Conservation (phyloP, 2,888 invertebrate species). For the Epirrhoe alternata region DNA sequence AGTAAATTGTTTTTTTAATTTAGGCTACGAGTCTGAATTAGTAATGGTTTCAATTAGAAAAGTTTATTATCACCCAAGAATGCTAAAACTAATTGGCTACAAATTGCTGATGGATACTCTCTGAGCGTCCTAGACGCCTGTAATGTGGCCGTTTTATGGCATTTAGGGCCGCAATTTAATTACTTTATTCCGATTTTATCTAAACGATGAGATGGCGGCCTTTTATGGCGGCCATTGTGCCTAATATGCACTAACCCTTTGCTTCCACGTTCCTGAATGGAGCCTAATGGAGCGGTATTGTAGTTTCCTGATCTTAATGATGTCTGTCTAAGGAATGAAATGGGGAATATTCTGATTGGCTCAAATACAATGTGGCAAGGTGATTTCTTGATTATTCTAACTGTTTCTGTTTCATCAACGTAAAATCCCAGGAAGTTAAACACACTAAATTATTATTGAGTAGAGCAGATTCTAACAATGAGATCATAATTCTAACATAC, state of each 20-base stretch:
- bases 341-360: slow-evolving; percentile 5
- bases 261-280: slow-evolving; percentile 26
- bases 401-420: not conserved
- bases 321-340: slow-evolving; percentile 25
- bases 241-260: slow-evolving; percentile 26
- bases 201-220: slow-evolving; percentile 23
- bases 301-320: slow-evolving; percentile 23
- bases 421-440: too few relatives aligned
- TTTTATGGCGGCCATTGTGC: slow-evolving; percentile 32
- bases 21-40: not conserved
- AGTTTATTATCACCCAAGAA: not conserved
- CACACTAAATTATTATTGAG: too few relatives aligned
- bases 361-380: not conserved
- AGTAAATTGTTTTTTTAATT: not conserved
- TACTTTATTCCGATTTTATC: slow-evolving; percentile 34
- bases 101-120: slow-evolving; percentile 16
- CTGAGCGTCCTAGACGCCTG: not conserved
- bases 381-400: not conserved
- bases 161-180: slow-evolving; percentile 30
- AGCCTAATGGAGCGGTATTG: slow-evolving; percentile 15
- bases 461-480: too few relatives aligned
- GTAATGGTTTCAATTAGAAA: slow-evolving; percentile 10
- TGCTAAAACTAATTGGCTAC: slow-evolving; percentile 12
- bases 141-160: slow-evolving; percentile 26
- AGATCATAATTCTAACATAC: too few relatives aligned